Conservation (phyloP, 1,140 invertebrate species). For the Paraescarpia echinospica region DNA sequence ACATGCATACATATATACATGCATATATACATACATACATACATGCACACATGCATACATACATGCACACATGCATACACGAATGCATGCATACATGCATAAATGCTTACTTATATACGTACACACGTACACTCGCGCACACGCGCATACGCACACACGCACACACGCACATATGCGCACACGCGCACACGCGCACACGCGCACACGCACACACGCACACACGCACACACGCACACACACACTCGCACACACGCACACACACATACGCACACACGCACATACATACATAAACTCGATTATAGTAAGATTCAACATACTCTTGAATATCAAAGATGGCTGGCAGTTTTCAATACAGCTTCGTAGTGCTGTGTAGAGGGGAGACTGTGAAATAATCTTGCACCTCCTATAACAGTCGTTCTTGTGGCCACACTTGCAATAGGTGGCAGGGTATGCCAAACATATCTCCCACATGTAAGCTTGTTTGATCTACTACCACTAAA, state of each 20-base stretch:
- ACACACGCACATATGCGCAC: background rate
- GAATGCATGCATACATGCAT: background rate
- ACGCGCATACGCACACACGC: background rate
- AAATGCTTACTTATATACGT: background rate
- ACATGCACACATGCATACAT: background rate
- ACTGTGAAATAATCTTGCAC: no score
- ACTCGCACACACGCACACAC: background rate
- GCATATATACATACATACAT: background rate
- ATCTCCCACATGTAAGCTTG: no score
- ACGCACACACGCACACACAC: background rate
- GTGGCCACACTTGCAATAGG: no score
- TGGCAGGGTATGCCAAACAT: no score
- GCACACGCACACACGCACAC: background rate
- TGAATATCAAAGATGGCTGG: no score
- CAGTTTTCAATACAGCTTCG: no score
- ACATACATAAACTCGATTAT: background rate
- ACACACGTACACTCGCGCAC: background rate
- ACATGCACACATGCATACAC: no score
- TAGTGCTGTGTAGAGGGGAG: no score
- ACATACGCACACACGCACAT: background rate
- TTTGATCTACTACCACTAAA: no score
- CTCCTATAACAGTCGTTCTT: no score
- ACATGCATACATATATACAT: background rate
- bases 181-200: background rate
- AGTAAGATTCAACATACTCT: background rate